Evolutionary conservation across 2,888 invertebrate genomes (phyloP).

Genomic region (Oconnorella tubifera): DNA sequence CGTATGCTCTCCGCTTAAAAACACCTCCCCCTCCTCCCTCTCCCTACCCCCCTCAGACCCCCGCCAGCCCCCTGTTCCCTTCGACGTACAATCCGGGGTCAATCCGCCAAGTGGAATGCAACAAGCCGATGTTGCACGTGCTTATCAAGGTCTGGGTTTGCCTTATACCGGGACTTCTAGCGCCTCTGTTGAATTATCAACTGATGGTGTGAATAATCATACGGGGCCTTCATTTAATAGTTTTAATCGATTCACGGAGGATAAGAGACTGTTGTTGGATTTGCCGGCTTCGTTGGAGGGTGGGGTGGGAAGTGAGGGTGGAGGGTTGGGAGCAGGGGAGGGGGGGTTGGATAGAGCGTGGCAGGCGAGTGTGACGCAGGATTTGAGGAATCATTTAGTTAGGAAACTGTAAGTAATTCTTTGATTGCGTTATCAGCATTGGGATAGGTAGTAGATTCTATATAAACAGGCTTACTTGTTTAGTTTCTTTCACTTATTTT

Average conservation of each 20-base stretch:
- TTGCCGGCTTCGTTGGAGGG: background rate
- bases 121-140: background rate
- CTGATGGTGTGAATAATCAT: no score
- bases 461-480: no score
- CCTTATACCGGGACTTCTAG: background rate
- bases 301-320: background rate
- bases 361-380: conserved; percentile 89
- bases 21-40: conserved; percentile 54
- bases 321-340: background rate
- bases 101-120: background rate
- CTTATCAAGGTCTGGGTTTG: conserved; percentile 14
- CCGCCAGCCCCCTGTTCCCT: background rate
- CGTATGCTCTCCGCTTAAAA: conserved; percentile 93
- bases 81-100: no score
- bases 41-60: background rate
- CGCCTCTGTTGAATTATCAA: no score
- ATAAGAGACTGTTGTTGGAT: background rate
- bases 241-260: background rate
- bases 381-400: conserved; percentile 96
- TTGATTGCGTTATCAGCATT: no score
- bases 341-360: conserved; percentile 67
- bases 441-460: no score
- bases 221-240: background rate
- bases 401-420: conserved; percentile 92
- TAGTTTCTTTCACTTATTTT: no score